Conservation (phyloP, 1,140 invertebrate genomes). For the Microplitis demolitor region DNA sequence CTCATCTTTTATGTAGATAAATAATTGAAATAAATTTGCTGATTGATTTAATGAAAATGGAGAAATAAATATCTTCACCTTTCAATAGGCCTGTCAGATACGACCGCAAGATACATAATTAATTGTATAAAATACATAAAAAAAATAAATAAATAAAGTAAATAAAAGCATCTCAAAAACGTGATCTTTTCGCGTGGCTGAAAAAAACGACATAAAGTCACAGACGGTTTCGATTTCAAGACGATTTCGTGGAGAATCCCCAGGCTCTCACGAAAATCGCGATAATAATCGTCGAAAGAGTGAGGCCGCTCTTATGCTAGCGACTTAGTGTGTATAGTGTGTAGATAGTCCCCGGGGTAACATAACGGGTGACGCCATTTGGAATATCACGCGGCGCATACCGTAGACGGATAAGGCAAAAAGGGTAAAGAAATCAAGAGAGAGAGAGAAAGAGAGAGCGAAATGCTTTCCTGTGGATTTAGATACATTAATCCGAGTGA, state of each 20-base stretch:
- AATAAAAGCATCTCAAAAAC: neutral
- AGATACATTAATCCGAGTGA: constrained; percentile 18
- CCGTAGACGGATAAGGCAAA: constrained; percentile 28
- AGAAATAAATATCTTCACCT: neutral
- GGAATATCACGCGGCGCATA: constrained; percentile 31
- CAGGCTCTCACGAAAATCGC: neutral
- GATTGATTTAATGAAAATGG: neutral
- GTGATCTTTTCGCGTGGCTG: neutral
- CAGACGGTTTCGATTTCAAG: constrained; percentile 4
- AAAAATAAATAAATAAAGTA: neutral
- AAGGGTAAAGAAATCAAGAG: constrained; percentile 29
- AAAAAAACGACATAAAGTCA: neutral
- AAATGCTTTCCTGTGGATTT: constrained; percentile 7
- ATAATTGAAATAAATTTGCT: neutral
- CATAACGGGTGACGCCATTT: constrained; percentile 40
- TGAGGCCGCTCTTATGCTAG: neutral
- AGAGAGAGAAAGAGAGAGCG: constrained; percentile 23
- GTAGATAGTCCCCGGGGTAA: constrained; percentile 24
- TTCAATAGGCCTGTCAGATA: neutral
- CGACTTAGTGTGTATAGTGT: neutral
- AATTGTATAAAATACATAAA: neutral
- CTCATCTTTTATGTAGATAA: neutral
- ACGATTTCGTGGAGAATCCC: neutral
- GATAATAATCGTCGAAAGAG: constrained; percentile 4
- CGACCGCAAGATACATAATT: neutral